These are phyloP conservation scores for Enteromius radiatus DNA, from an alignment of 2,797 vertebrate genomes.

Conservation along the genomic window DNA sequence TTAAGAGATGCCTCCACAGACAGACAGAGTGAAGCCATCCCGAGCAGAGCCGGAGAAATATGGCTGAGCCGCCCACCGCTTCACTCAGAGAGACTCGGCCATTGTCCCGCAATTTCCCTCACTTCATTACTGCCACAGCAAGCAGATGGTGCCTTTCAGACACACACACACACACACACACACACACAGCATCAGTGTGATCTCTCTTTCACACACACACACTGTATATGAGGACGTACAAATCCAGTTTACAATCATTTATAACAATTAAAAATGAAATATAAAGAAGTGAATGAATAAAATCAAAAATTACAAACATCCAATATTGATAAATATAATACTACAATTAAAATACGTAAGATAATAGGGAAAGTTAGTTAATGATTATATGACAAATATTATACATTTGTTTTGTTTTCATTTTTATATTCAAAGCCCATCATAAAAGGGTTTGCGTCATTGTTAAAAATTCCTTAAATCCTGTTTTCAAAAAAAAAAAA, in stretches of 20 bases:
- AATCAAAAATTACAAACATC: background rate
- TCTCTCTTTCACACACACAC: background rate
- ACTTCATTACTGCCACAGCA: conserved; percentile 85
- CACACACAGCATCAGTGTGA: background rate
- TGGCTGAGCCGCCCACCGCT: conserved; percentile 78
- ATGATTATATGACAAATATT: background rate
- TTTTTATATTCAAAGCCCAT: background rate
- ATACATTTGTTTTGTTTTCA: background rate
- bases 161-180: conserved; percentile 16
- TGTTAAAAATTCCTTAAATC: rapidly evolving
- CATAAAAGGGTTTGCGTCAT: background rate
- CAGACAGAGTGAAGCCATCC: conserved; percentile 75
- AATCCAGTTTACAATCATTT: background rate
- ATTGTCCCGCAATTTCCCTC: conserved; percentile 81
- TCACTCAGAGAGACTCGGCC: conserved; percentile 79
- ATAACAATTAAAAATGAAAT: background rate
- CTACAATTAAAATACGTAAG: background rate
- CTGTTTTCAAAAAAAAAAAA: background rate
- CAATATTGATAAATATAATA: background rate
- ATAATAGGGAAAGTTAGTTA: background rate
- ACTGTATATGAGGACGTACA: background rate
- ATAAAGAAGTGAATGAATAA: background rate
- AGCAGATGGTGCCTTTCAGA: conserved; percentile 86
- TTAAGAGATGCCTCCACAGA: conserved; percentile 50
- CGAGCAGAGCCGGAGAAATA: conserved; percentile 76